A percentile compares a stretch with the other conserved stretches of the same genome.
Conservation (phyloP, 2,113 vertebrate genomes). For the Chitala chitala region DNA sequence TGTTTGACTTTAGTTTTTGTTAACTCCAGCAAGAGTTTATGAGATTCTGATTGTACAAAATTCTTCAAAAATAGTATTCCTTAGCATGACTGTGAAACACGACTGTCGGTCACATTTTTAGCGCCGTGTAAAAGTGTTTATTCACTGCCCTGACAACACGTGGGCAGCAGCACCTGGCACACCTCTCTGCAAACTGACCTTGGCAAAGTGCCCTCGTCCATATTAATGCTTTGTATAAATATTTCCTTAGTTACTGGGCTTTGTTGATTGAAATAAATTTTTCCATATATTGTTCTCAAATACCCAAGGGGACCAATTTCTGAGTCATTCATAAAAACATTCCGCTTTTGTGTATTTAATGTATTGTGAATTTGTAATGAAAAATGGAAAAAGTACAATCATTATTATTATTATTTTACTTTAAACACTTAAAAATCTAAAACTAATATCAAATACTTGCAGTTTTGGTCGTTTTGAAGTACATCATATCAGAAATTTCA, state of each 20-base stretch:
- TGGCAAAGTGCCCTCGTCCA: conserved; percentile 36
- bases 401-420: no score
- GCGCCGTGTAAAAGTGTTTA: not conserved
- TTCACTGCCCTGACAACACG: not conserved
- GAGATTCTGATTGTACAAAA: not conserved
- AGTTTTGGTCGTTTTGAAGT: no score
- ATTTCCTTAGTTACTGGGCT: conserved; percentile 45
- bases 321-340: conserved; percentile 31
- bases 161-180: conserved; percentile 22
- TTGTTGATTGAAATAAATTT: conserved; percentile 34
- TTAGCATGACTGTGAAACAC: not conserved
- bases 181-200: conserved; percentile 13
- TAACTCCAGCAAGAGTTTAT: not conserved
- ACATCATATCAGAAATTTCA: no score
- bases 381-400: no score
- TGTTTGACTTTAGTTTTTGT: no score
- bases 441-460: no score
- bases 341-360: no score
- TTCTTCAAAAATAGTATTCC: not conserved
- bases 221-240: conserved; percentile 42
- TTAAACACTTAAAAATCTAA: no score
- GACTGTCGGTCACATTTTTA: not conserved
- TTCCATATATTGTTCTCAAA: conserved; percentile 43
- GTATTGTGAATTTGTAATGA: no score
- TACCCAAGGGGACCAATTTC: conserved; percentile 31